Evolutionary conservation across 2,113 vertebrate genomes (phyloP), one percentile per base, ranked within the genome.

Genomic region (Nerophis ophidion): DNA sequence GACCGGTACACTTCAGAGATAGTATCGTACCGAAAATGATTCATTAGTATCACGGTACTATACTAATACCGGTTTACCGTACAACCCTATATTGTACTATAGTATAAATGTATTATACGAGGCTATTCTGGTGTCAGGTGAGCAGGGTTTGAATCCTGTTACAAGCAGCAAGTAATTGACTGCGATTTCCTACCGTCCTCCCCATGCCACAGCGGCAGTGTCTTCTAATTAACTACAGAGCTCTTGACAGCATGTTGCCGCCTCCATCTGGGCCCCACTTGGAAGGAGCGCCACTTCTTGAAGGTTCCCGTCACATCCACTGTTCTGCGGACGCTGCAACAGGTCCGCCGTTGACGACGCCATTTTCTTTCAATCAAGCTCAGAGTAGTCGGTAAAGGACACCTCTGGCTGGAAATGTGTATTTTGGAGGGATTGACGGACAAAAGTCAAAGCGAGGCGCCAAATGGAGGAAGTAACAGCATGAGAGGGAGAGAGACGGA

Each of bases 171-270:
- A 71, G 66, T 85, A 84, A 87, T 75, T 80, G 78, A 81, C 61
- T 84, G 70, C 77, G 82, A 84, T 85, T 84, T 84, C 68, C 73
- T 77, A 64, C 75, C 75, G 77, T 77, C 76, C 77, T 79, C 71
- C 57, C 66, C 59, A 61, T 79, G 81, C 72, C 79, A 71, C 63
- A 80, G 74, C 57, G 64, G 61, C 79, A 72, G 81, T 74, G 76
- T 86, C 80, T 77, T 79, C 83, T 88, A 87, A 88, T 87, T 87
- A 87, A 84, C 79, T 71, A 80, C 74, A 85, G 79, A 86, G 74
- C 69, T 50, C 38, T 55, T 84, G 85, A 87, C 83, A 85, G 84
- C 81, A 72, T 76, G 76, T 77, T 85, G 82, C 79, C 84, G 84
- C 83, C 84, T 85, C 83, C 84, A 88, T 86, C 84, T 81, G 83